Conservation (phyloP, 2,888 invertebrate species). For the Brachylomia viminalis region DNA sequence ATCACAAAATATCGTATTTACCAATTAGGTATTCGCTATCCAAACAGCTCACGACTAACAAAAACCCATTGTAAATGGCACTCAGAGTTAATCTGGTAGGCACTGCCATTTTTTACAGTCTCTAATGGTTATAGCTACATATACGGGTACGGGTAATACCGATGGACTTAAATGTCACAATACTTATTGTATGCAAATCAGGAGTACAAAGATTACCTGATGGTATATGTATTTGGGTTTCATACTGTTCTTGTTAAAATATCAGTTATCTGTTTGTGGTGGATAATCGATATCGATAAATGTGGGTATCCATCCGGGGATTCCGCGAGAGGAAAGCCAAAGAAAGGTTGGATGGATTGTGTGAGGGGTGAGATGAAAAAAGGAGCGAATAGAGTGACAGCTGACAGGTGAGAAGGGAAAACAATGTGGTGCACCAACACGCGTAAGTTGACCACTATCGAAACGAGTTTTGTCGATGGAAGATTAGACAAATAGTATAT, state of each 20-base stretch:
- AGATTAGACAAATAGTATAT: no score
- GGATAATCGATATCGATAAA: neutral
- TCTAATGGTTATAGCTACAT: constrained; percentile 17
- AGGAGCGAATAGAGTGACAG: neutral
- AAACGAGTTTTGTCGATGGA: no score
- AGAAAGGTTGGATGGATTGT: neutral
- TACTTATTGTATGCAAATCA: constrained; percentile 54
- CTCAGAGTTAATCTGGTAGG: neutral
- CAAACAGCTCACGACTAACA: constrained; percentile 17
- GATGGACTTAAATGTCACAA: constrained; percentile 43
- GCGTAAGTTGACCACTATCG: no score
- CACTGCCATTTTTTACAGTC: constrained; percentile 9
- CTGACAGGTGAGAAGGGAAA: no score
- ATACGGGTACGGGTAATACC: constrained; percentile 32
- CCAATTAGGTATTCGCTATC: constrained; percentile 1
- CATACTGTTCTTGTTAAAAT: neutral
- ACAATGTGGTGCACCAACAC: no score
- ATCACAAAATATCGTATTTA: constrained; percentile 10
- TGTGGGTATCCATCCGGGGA: no score
- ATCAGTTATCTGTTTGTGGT: neutral
- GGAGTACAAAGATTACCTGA: neutral
- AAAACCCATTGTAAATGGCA: constrained; percentile 27
- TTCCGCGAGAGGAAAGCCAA: neutral
- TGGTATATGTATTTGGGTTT: constrained; percentile 18
- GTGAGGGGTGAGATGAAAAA: neutral